phyloP scores from a whole-genome alignment of 1,140 invertebrate species.

The Bombus terrestris region DNA sequence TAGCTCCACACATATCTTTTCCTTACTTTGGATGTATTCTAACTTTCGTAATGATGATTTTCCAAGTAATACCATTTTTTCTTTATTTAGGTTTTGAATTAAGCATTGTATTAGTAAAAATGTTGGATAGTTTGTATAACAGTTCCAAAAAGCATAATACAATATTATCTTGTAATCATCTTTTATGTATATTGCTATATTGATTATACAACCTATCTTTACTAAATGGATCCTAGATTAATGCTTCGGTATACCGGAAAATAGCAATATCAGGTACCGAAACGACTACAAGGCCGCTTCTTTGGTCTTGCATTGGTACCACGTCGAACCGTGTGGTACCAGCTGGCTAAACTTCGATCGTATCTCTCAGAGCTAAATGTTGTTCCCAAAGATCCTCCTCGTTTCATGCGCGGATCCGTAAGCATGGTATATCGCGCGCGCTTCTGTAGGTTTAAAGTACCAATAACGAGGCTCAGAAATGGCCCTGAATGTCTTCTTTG shows the following conservation, averaged over 20 bases:
- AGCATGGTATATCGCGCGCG: conserved; percentile 42
- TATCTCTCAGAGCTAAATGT: conserved; percentile 57
- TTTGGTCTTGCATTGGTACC: conserved; percentile 36
- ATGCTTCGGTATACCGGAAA: neutral
- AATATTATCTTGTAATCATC: too few species aligned
- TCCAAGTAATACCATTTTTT: too few species aligned
- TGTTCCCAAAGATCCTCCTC: conserved; percentile 45
- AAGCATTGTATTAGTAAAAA: too few species aligned
- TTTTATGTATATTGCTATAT: too few species aligned
- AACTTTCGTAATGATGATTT: too few species aligned
- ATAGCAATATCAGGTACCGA: conserved; percentile 3
- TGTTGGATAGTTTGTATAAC: too few species aligned
- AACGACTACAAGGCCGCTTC: conserved; percentile 13
- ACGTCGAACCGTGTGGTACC: conserved; percentile 40
- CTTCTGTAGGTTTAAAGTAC: conserved; percentile 42
- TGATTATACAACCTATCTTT: neutral
- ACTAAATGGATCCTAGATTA: neutral
- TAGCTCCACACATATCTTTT: too few species aligned
- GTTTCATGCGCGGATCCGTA: conserved; percentile 55
- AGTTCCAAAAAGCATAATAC: too few species aligned
- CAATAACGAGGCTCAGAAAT: conserved; percentile 49
- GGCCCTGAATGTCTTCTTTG: conserved; percentile 38
- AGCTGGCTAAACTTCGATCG: conserved; percentile 60
- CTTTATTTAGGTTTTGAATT: too few species aligned
- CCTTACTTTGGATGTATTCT: too few species aligned